These are phyloP conservation scores for Bergia puertoricense DNA, from an alignment of 92 coral and sea anemone genomes.

Conservation along the genomic window DNA sequence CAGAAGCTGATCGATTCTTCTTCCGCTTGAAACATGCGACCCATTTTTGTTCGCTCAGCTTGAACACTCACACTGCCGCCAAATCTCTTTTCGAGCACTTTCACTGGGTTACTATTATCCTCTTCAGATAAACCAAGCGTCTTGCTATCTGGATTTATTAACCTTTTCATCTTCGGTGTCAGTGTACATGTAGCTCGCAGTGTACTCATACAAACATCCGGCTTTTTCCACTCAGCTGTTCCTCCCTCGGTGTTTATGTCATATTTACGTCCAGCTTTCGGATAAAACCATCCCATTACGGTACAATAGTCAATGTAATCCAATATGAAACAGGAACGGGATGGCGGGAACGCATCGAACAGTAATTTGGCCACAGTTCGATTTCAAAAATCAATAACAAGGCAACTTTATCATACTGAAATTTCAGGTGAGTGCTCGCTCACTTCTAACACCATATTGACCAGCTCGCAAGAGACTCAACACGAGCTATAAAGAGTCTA, in stretches of 20 bases:
- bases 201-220: conserved; percentile 36
- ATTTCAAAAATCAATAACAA: too few species aligned
- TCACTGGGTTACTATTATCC: conserved; percentile 36
- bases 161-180: conserved; percentile 38
- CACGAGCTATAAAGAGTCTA: too few species aligned
- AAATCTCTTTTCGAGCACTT: conserved; percentile 38
- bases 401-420: too few species aligned
- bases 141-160: conserved; percentile 35
- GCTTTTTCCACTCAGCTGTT: conserved; percentile 36
- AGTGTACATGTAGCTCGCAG: conserved; percentile 22
- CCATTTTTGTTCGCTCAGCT: conserved; percentile 46
- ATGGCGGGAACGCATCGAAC: too few species aligned
- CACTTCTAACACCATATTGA: too few species aligned
- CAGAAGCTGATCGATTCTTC: background rate
- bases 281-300: conserved; percentile 12
- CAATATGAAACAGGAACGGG: background rate
- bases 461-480: too few species aligned
- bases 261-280: conserved; percentile 23
- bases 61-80: conserved; percentile 54
- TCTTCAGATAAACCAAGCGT: conserved; percentile 31
- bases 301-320: conserved; percentile 11
- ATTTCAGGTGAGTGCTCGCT: too few species aligned
- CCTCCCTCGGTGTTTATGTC: background rate
- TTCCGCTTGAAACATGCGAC: conserved; percentile 46
- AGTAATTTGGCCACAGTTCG: too few species aligned